A percentile compares a stretch with the other conserved stretches of the same genome.
These are phyloP conservation scores for Hyposoter didymator DNA, from an alignment of 2,888 invertebrate species.

Conservation along the genomic window DNA sequence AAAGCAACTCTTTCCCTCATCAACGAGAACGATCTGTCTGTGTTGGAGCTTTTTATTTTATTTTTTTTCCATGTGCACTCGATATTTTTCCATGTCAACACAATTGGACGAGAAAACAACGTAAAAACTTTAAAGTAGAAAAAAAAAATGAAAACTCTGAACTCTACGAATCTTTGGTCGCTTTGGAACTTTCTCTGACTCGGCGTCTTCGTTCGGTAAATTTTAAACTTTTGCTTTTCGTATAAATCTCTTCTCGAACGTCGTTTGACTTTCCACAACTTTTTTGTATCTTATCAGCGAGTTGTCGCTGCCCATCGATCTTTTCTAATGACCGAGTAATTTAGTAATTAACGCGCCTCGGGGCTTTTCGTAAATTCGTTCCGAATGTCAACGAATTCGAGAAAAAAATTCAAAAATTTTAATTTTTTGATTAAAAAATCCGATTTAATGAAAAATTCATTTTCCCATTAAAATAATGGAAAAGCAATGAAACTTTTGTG, in stretches of 20 bases:
- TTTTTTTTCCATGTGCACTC: constrained; percentile 20
- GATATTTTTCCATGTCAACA: background rate
- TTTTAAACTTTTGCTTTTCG: background rate
- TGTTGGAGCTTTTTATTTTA: background rate
- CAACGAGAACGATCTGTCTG: background rate
- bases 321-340: too few species aligned
- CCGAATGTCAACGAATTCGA: too few species aligned
- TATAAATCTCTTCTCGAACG: too few species aligned
- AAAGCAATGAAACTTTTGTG: background rate
- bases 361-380: too few species aligned
- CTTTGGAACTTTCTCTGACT: background rate
- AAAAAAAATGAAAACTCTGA: background rate
- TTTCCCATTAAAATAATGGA: background rate
- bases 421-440: too few species aligned
- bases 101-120: background rate
- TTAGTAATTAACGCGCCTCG: too few species aligned
- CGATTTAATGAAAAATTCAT: background rate
- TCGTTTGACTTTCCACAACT: too few species aligned
- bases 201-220: background rate
- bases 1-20: background rate
- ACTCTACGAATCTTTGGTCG: background rate
- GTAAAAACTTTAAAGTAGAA: background rate
- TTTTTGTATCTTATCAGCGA: too few species aligned
- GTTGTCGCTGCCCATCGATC: too few species aligned
- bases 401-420: too few species aligned